Evolutionary conservation across 2,797 vertebrate genomes (phyloP).

Genomic region (Glossophaga mutica): DNA sequence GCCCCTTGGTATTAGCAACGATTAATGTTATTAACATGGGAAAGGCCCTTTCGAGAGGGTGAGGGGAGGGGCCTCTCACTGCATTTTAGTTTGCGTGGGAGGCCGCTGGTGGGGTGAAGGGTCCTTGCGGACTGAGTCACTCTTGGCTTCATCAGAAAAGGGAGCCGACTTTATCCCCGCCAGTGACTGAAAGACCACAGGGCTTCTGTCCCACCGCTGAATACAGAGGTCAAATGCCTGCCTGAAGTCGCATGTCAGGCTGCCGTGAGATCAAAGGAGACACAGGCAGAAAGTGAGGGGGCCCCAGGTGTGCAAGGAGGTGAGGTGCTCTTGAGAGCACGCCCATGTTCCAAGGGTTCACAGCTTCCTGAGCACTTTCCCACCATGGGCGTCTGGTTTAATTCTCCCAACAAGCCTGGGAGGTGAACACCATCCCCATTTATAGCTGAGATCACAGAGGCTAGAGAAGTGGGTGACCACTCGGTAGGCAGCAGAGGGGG

Average conservation of each 20-base stretch:
- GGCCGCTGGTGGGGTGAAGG: background rate
- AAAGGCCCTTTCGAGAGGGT: background rate
- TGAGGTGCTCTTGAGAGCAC: rapidly evolving
- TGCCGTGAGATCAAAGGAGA: rapidly evolving
- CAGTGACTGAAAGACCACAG: background rate
- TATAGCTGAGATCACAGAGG: background rate
- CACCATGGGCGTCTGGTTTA: background rate
- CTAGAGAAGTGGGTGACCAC: rapidly evolving
- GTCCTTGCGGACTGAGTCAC: background rate
- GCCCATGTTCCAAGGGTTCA: rapidly evolving
- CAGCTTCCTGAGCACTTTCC: rapidly evolving
- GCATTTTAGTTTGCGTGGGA: background rate
- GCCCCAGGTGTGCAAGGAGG: rapidly evolving
- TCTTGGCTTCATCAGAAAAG: rapidly evolving
- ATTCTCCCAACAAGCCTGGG: rapidly evolving
- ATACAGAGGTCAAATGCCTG: rapidly evolving
- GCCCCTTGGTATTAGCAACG: background rate
- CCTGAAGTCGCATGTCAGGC: background rate
- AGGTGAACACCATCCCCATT: rapidly evolving
- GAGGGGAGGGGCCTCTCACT: rapidly evolving
- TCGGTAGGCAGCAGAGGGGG: background rate
- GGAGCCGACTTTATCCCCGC: background rate
- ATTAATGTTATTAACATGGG: rapidly evolving
- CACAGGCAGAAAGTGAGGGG: rapidly evolving
- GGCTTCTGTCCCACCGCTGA: background rate